These are phyloP conservation scores for Chrysochloris asiatica DNA, from an alignment of 2,113 vertebrate genomes.

Conservation along the genomic window DNA sequence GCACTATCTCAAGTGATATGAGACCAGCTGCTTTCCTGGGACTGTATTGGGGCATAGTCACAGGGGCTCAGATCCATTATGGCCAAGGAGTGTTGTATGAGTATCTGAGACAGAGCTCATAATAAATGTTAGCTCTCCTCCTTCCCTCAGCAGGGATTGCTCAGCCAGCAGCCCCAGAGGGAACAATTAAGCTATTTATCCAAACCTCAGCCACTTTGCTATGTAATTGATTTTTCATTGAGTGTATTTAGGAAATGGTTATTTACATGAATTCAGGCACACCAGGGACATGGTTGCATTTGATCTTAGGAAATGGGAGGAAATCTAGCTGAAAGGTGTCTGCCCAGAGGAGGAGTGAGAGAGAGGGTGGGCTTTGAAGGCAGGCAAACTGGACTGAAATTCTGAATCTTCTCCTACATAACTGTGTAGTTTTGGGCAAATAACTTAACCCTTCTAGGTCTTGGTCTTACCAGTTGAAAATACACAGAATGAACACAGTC, in stretches of 20 bases:
- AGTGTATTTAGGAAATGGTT: slow-evolving; percentile 77
- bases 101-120: background rate
- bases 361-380: background rate
- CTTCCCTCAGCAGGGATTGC: slow-evolving; percentile 35
- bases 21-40: background rate
- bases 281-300: slow-evolving; percentile 46
- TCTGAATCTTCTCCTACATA: background rate
- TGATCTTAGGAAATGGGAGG: slow-evolving; percentile 53
- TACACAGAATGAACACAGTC: background rate
- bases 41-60: background rate
- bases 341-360: background rate
- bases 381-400: background rate
- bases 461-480: slow-evolving; percentile 9
- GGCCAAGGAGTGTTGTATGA: background rate
- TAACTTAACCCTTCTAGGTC: background rate
- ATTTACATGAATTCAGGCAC: slow-evolving; percentile 74
- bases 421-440: background rate
- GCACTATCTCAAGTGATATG: background rate
- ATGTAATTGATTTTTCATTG: slow-evolving; percentile 80
- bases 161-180: slow-evolving; percentile 72
- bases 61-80: background rate
- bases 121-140: slow-evolving; percentile 14
- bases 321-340: slow-evolving; percentile 49
- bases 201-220: slow-evolving; percentile 78
- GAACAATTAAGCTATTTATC: slow-evolving; percentile 79